Percentiles rank a stretch among this genome's conserved stretches.
phyloP scores from a whole-genome alignment of 2,888 invertebrate species.

The Rapana venosa region DNA sequence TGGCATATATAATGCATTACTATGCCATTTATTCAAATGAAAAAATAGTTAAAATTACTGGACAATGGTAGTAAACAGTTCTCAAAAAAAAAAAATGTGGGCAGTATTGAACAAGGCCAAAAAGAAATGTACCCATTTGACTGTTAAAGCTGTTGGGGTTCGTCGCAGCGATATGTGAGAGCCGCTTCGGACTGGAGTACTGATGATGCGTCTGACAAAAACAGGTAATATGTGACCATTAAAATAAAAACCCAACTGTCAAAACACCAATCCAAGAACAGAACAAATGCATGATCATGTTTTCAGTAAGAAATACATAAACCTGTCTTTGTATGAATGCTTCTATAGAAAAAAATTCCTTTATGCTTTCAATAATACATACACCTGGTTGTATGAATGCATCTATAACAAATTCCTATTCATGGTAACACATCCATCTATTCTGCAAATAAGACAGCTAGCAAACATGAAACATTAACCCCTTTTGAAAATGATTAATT shows the following conservation, averaged over 20 bases:
- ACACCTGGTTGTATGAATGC: background rate
- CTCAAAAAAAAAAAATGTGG: too few relatives aligned
- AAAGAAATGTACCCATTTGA: constrained; percentile 28
- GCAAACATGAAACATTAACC: too few relatives aligned
- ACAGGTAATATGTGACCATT: background rate
- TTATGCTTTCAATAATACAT: background rate
- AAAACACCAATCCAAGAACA: background rate
- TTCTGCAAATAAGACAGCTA: background rate
- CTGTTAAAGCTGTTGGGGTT: constrained; percentile 39
- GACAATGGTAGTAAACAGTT: too few relatives aligned
- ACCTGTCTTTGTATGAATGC: too few relatives aligned
- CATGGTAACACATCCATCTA: background rate
- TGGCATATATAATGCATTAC: too few relatives aligned
- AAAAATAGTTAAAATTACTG: too few relatives aligned
- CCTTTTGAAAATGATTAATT: too few relatives aligned
- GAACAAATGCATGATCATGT: background rate
- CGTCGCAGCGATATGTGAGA: constrained; percentile 38
- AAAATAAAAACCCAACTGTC: too few relatives aligned
- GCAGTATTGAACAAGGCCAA: background rate
- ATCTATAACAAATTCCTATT: background rate
- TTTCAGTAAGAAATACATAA: too few relatives aligned
- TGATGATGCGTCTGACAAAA: constrained; percentile 40
- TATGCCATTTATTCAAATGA: too few relatives aligned
- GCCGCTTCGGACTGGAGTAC: constrained; percentile 33
- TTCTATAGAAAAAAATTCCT: too few relatives aligned